Conservation (phyloP, 2,113 vertebrate genomes). For the Raja brachyura region DNA sequence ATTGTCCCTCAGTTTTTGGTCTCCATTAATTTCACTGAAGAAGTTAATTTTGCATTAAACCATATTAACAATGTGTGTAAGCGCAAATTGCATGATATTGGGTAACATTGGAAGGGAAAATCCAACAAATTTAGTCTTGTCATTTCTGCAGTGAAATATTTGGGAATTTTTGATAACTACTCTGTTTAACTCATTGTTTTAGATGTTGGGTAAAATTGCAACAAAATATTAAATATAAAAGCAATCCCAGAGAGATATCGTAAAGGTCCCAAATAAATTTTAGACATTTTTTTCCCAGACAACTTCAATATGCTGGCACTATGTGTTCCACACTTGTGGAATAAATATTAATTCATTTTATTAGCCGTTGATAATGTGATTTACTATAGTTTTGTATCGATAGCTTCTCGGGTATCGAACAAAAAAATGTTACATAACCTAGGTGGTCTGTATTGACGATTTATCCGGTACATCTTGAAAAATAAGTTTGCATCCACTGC, state of each 20-base stretch:
- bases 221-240: background rate
- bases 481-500: background rate
- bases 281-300: background rate
- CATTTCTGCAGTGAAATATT: background rate
- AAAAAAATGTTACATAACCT: background rate
- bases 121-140: background rate
- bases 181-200: too few species aligned
- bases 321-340: background rate
- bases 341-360: background rate
- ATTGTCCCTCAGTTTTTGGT: too few species aligned
- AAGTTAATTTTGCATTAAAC: too few species aligned
- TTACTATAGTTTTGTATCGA: background rate
- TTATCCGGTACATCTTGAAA: background rate
- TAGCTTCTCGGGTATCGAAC: background rate
- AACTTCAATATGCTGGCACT: background rate
- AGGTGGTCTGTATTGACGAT: background rate
- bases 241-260: background rate
- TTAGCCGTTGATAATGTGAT: background rate
- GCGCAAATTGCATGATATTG: too few species aligned
- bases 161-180: background rate
- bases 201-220: background rate
- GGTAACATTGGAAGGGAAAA: background rate
- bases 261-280: background rate
- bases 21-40: too few species aligned
- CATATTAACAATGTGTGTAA: too few species aligned